Evolutionary conservation across 2,113 vertebrate species (phyloP).

Genomic region (Bos taurus): ARS-UCD2.0 NC_037347.1:7088001-7088500

Average conservation of each 20-base stretch:
- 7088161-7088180: background rate
- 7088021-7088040: conserved; percentile 43
- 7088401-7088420: background rate
- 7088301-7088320: background rate
- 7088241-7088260: background rate
- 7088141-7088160: background rate
- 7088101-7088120: background rate
- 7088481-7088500: background rate
- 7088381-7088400: background rate
- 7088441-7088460: background rate
- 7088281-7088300: background rate
- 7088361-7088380: background rate
- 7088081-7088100: background rate
- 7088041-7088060: background rate
- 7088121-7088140: background rate
- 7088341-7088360: background rate
- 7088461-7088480: background rate
- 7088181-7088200: background rate
- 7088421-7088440: background rate
- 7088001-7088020: conserved; percentile 27
- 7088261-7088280: conserved; percentile 10
- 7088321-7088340: background rate
- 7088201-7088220: background rate
- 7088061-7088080: background rate
- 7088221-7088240: conserved; percentile 45